A percentile compares a stretch with the other conserved stretches of the same genome.
Evolutionary conservation across 2,888 invertebrate species (phyloP).

Genomic region (Itoplectis maculator): DNA sequence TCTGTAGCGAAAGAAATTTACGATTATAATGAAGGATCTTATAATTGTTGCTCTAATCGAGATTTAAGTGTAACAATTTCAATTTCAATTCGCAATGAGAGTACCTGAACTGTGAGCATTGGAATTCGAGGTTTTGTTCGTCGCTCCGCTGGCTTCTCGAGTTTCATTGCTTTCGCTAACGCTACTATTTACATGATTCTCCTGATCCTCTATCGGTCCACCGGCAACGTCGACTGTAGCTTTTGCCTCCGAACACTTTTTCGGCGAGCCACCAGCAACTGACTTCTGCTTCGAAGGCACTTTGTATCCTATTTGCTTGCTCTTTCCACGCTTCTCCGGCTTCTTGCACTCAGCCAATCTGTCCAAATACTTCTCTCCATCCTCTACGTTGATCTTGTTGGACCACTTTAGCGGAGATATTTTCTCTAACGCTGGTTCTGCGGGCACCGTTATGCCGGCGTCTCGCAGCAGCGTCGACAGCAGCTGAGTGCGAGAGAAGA

Average conservation of each 20-base stretch:
- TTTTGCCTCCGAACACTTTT: slow-evolving; percentile 69
- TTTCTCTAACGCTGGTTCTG: slow-evolving; percentile 83
- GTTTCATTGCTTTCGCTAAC: slow-evolving; percentile 71
- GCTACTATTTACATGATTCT: slow-evolving; percentile 79
- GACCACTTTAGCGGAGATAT: slow-evolving; percentile 83
- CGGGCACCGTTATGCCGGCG: slow-evolving; percentile 82
- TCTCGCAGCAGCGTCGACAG: slow-evolving; percentile 81
- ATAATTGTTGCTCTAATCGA: no score
- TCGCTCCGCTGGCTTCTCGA: slow-evolving; percentile 29
- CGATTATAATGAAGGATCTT: no score
- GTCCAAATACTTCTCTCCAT: slow-evolving; percentile 76
- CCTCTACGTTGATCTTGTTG: slow-evolving; percentile 82
- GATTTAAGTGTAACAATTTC: no score
- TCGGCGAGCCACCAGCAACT: slow-evolving; percentile 65
- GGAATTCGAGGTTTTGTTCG: slow-evolving; percentile 44
- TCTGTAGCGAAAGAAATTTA: slow-evolving; percentile 5
- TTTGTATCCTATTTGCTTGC: slow-evolving; percentile 74
- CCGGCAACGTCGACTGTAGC: slow-evolving; percentile 70
- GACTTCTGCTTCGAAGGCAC: slow-evolving; percentile 78
- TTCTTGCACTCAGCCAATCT: slow-evolving; percentile 77
- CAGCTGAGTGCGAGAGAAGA: slow-evolving; percentile 81
- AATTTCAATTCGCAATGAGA: no score
- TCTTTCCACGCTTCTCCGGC: slow-evolving; percentile 75
- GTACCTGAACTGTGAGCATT: slow-evolving; percentile 47
- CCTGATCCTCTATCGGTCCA: slow-evolving; percentile 80